These are phyloP conservation scores for Melanostoma mellinum DNA, from an alignment of 2,888 invertebrate species.

Conservation along the genomic window DNA sequence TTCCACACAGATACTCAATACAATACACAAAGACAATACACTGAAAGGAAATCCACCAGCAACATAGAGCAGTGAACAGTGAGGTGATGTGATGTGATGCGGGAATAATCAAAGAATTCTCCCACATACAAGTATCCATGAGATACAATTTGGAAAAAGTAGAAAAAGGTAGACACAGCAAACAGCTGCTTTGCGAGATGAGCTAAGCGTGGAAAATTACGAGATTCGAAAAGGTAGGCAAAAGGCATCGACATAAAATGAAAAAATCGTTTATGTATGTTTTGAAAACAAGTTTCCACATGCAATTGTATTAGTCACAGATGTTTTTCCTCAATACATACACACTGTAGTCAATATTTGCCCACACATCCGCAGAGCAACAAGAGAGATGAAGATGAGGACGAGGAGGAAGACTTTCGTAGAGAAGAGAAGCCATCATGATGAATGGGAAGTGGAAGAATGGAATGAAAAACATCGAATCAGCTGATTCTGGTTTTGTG, in stretches of 20 bases:
- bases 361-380: constrained; percentile 46
- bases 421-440: background rate
- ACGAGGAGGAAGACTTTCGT: background rate
- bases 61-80: background rate
- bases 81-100: constrained; percentile 31
- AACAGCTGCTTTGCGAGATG: constrained; percentile 64
- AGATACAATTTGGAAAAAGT: constrained; percentile 3
- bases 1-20: constrained; percentile 40
- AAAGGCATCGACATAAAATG: background rate
- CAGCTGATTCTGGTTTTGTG: constrained; percentile 55
- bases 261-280: constrained; percentile 31
- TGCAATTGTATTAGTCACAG: constrained; percentile 46
- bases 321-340: constrained; percentile 50
- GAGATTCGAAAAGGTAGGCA: constrained; percentile 1
- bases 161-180: constrained; percentile 41
- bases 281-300: constrained; percentile 61
- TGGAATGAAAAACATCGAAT: constrained; percentile 70
- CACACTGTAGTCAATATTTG: constrained; percentile 34
- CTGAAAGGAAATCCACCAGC: constrained; percentile 8
- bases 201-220: constrained; percentile 31
- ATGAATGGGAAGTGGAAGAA: constrained; percentile 42
- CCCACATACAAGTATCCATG: constrained; percentile 47
- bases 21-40: constrained; percentile 35
- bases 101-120: constrained; percentile 57
- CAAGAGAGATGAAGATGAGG: constrained; percentile 50